Evolutionary conservation across 2,888 invertebrate species (phyloP).

Genomic region (Stenotaenia linearis): DNA sequence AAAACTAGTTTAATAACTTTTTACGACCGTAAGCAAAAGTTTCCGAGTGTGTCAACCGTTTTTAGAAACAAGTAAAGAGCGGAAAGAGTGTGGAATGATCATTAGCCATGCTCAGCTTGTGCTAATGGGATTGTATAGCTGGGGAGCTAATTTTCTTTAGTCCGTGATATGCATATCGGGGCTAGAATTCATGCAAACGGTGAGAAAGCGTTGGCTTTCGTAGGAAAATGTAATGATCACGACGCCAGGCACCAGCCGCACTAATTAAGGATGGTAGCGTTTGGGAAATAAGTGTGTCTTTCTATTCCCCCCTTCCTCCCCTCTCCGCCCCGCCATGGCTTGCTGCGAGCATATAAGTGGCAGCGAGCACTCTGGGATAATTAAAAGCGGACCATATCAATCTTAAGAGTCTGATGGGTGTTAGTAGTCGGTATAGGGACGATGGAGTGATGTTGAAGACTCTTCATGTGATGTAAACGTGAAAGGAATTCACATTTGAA

Average conservation of each 20-base stretch:
- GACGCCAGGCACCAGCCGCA: neutral
- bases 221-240: neutral
- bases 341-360: neutral
- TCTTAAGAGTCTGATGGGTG: neutral
- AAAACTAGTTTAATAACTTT: neutral
- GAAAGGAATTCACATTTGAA: neutral
- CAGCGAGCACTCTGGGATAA: neutral
- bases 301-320: neutral
- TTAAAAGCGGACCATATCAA: neutral
- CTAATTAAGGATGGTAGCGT: neutral
- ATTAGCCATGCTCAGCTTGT: neutral
- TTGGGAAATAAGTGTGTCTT: neutral
- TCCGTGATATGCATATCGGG: neutral
- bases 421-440: neutral
- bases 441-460: neutral
- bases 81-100: neutral
- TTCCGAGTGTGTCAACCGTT: neutral
- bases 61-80: neutral
- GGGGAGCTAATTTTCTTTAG: neutral
- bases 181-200: neutral
- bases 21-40: neutral
- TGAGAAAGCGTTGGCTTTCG: neutral
- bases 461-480: neutral
- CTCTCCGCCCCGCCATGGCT: neutral
- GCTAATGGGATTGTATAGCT: neutral